Percentiles rank a stretch among this genome's conserved stretches.
Conservation (phyloP, 2,113 vertebrate species). For the Aix galericulata region DNA sequence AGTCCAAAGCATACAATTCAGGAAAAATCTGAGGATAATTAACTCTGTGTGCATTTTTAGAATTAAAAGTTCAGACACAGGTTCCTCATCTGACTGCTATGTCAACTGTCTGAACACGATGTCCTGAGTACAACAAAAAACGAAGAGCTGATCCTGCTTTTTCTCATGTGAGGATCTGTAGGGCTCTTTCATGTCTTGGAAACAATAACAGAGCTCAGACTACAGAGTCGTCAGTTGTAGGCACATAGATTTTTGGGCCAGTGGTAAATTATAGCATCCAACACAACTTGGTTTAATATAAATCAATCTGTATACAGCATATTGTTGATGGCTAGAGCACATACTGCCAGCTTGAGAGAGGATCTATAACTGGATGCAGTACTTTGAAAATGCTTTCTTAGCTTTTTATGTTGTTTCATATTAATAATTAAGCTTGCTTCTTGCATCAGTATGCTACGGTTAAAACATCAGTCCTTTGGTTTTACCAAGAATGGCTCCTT, state of each 20-base stretch:
- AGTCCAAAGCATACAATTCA: neutral
- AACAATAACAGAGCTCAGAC: neutral
- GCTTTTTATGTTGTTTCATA: neutral
- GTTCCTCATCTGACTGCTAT: neutral
- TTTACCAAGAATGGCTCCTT: neutral
- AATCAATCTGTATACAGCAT: neutral
- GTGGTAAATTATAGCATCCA: neutral
- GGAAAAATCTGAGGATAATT: slow-evolving; percentile 14
- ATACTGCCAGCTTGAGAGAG: neutral
- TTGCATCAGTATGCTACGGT: neutral
- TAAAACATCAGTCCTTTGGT: neutral
- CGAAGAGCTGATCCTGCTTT: neutral
- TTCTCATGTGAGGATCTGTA: neutral
- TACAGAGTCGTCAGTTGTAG: rapidly evolving
- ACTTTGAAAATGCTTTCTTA: neutral
- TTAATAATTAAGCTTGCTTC: slow-evolving; percentile 7
- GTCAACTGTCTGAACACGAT: neutral
- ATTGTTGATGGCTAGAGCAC: neutral
- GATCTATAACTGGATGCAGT: neutral
- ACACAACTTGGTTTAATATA: neutral
- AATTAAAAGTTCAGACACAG: neutral
- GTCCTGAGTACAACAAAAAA: neutral
- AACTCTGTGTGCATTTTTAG: neutral
- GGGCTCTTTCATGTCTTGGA: neutral
- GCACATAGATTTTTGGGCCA: neutral